phyloP scores from a whole-genome alignment of 1,140 invertebrate species.

The Calosoma granatense region DNA sequence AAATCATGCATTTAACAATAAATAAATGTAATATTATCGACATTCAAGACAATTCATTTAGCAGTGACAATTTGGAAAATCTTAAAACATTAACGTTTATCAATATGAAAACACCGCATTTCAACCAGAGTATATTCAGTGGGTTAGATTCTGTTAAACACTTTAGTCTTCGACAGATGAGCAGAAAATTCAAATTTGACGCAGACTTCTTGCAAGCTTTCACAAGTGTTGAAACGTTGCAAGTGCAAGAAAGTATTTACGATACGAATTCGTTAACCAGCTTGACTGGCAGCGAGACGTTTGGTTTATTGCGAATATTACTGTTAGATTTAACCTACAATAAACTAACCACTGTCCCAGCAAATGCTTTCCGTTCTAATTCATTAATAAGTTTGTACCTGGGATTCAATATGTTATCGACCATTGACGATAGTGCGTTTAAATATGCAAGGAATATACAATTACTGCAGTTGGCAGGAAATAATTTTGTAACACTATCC shows the following conservation, averaged over 20 bases:
- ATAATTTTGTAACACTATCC: slow-evolving; percentile 8
- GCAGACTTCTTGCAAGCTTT: slow-evolving; percentile 3
- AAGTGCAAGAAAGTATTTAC: not conserved
- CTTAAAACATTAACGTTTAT: slow-evolving; percentile 11
- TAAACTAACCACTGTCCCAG: not conserved
- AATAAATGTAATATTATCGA: not conserved
- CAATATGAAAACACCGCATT: not conserved
- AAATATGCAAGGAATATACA: not conserved
- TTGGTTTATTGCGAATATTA: not conserved
- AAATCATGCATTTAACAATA: slow-evolving; percentile 8
- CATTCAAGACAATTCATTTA: slow-evolving; percentile 11
- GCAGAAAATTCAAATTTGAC: slow-evolving; percentile 9
- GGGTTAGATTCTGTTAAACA: not conserved
- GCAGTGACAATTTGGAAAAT: slow-evolving; percentile 4
- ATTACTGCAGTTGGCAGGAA: not conserved
- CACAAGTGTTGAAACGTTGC: not conserved
- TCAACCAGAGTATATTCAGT: not conserved
- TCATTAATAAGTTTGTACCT: not conserved
- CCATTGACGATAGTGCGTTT: not conserved
- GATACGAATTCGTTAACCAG: slow-evolving; percentile 3
- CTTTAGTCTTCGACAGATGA: not conserved
- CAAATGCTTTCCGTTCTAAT: not conserved
- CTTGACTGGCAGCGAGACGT: slow-evolving; percentile 7
- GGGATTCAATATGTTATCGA: not conserved
- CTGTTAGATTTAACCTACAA: slow-evolving; percentile 6